phyloP scores from a whole-genome alignment of 2,797 vertebrate genomes.

The Amblyraja radiata region DNA sequence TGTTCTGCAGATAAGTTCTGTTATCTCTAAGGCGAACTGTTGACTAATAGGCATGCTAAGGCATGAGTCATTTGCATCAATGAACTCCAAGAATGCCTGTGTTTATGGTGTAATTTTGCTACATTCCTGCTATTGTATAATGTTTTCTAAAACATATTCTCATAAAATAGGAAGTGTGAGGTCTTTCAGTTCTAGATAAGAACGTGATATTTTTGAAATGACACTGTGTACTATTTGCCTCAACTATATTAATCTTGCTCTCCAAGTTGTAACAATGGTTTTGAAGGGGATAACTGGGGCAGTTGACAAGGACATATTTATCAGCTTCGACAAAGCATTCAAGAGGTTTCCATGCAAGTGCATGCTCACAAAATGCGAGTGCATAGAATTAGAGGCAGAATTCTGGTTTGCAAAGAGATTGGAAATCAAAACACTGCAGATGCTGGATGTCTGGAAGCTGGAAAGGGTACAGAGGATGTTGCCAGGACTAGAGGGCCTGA shows the following conservation, averaged over 20 bases:
- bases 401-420: neutral
- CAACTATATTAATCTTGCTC: neutral
- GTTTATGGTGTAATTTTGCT: neutral
- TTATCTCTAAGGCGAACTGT: neutral
- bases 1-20: neutral
- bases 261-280: neutral
- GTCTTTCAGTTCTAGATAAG: neutral
- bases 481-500: too few species aligned
- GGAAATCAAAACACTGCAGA: neutral
- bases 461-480: too few species aligned
- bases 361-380: neutral
- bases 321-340: neutral
- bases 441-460: neutral
- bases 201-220: neutral
- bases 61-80: neutral
- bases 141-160: neutral
- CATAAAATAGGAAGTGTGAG: neutral
- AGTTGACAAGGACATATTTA: neutral
- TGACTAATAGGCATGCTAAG: neutral
- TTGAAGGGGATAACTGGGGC: neutral
- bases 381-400: neutral
- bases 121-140: constrained; percentile 7
- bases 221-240: neutral
- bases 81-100: neutral
- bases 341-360: neutral